Conservation (phyloP, 2,888 invertebrate genomes). For the Thyatira batis region DNA sequence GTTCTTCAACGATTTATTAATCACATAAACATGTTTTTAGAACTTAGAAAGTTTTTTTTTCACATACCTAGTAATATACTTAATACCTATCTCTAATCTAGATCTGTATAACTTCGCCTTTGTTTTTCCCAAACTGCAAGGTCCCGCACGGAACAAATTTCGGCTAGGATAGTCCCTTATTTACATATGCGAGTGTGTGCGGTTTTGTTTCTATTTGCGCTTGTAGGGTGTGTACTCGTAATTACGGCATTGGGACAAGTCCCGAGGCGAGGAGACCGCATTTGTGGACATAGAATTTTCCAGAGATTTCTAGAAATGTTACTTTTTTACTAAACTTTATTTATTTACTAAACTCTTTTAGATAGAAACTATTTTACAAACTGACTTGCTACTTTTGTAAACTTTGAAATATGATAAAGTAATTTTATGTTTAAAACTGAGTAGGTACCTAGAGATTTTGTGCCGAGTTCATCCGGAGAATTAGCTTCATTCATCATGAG, state of each 20-base stretch:
- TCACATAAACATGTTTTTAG: constrained; percentile 7
- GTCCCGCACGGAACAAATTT: constrained; percentile 39
- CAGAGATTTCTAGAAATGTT: constrained; percentile 21
- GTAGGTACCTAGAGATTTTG: too few species aligned
- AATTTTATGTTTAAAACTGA: too few species aligned
- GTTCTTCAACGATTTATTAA: too few species aligned
- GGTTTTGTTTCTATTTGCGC: constrained; percentile 78
- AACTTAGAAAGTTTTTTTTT: too few species aligned
- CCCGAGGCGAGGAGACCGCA: constrained; percentile 65
- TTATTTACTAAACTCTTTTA: constrained; percentile 5
- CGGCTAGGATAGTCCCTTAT: constrained; percentile 59
- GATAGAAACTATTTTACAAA: constrained; percentile 1
- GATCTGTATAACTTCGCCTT: too few species aligned
- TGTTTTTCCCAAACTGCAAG: constrained; percentile 27
- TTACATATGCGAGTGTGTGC: constrained; percentile 74
- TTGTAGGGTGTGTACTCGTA: constrained; percentile 73
- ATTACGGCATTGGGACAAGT: constrained; percentile 75
- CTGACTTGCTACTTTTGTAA: too few species aligned
- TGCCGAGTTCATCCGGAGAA: too few species aligned
- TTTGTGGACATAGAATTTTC: constrained; percentile 36
- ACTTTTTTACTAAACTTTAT: constrained; percentile 1
- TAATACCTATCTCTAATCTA: too few species aligned
- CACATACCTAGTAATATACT: constrained; percentile 6
- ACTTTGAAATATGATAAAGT: too few species aligned
- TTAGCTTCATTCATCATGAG: too few species aligned